Evolutionary conservation across 1,140 invertebrate species (phyloP).

Genomic region (Augochlora pura): DNA sequence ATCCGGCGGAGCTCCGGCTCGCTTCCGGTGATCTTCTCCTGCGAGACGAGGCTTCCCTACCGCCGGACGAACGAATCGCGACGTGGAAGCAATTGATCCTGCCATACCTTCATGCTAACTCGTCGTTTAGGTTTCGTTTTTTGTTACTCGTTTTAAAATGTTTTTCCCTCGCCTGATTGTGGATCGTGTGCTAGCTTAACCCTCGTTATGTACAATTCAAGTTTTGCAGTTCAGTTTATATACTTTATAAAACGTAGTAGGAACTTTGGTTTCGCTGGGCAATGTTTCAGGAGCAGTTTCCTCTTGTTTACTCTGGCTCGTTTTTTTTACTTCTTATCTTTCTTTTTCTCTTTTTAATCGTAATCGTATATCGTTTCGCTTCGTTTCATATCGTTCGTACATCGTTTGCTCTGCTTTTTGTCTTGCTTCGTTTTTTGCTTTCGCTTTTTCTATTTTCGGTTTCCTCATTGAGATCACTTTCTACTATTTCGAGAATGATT

Average conservation of each 20-base stretch:
- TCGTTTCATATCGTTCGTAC: neutral
- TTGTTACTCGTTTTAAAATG: too few species aligned
- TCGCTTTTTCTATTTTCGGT: too few species aligned
- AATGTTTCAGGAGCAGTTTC: conserved; percentile 80
- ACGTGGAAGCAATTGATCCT: conserved; percentile 69
- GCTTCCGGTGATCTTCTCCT: neutral
- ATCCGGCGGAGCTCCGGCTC: conserved; percentile 23
- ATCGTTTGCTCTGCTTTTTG: too few species aligned
- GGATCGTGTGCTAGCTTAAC: conserved; percentile 76
- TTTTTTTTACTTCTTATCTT: conserved; percentile 26
- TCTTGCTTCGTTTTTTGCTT: too few species aligned
- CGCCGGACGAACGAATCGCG: conserved; percentile 23
- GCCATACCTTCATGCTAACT: conserved; percentile 55
- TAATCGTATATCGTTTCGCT: neutral
- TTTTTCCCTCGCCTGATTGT: conserved; percentile 69
- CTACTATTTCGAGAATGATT: too few species aligned
- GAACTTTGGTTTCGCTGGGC: conserved; percentile 80
- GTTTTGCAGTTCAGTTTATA: conserved; percentile 77
- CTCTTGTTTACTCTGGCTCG: too few species aligned
- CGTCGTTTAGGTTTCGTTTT: conserved; percentile 67
- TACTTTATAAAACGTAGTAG: conserved; percentile 80
- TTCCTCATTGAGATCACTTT: too few species aligned
- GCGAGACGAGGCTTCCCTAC: neutral
- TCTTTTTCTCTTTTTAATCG: conserved; percentile 11
- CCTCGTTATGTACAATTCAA: conserved; percentile 78